Percentiles rank a stretch among this genome's conserved stretches.
phyloP scores from a whole-genome alignment of 2,888 invertebrate genomes.

The Tigriopus californicus region DNA sequence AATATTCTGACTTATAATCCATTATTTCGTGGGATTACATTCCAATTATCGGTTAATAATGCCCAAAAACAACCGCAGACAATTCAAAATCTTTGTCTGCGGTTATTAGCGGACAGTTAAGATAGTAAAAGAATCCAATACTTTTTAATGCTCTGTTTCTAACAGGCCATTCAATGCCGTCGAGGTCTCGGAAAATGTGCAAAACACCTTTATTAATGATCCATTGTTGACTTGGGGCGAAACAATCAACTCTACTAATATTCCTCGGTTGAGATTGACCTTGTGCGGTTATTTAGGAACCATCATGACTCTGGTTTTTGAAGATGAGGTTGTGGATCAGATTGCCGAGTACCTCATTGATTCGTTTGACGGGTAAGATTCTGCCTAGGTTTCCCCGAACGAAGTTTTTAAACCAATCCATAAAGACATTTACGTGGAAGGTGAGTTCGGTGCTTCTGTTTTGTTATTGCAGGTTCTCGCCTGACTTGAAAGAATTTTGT shows the following conservation, averaged over 20 bases:
- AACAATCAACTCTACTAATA: not conserved
- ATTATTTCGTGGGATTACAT: too few species aligned
- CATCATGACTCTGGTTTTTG: constrained; percentile 4
- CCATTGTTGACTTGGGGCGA: constrained; percentile 10
- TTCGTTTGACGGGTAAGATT: not conserved
- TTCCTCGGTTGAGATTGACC: constrained; percentile 9
- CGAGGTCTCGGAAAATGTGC: not conserved
- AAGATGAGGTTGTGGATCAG: constrained; percentile 10
- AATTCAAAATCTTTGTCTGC: too few species aligned
- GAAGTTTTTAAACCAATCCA: too few species aligned
- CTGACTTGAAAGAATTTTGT: constrained; percentile 4
- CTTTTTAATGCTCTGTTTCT: too few species aligned
- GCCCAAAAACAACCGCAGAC: too few species aligned
- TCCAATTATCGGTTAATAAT: too few species aligned
- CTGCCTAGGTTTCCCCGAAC: too few species aligned
- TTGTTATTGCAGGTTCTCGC: not conserved
- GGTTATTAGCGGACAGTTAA: too few species aligned
- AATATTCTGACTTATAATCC: too few species aligned
- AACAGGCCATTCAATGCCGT: not conserved
- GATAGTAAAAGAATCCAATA: too few species aligned
- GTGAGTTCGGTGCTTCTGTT: not conserved
- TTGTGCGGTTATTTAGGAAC: constrained; percentile 11
- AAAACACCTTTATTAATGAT: constrained; percentile 9
- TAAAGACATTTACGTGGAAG: too few species aligned
- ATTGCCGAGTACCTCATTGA: not conserved